phyloP scores from a whole-genome alignment of 2,888 invertebrate genomes.

The Thereva nobilitata region DNA sequence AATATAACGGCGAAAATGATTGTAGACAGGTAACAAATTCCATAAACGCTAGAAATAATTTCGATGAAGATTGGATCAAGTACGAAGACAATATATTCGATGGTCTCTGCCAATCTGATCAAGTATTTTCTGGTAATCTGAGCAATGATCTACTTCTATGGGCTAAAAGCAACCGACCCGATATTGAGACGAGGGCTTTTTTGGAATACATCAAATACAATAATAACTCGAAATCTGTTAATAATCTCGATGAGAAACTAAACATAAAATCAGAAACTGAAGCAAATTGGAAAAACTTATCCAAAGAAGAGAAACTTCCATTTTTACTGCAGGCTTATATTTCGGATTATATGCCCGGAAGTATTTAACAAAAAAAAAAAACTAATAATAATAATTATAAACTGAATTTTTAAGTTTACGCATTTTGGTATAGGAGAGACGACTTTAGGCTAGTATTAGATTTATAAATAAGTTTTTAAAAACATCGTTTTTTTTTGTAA shows the following conservation, averaged over 20 bases:
- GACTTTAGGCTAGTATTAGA: too few species aligned
- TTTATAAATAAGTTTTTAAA: too few species aligned
- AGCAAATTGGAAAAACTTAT: slow-evolving; percentile 35
- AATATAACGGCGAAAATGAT: background rate
- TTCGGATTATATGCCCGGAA: slow-evolving; percentile 36
- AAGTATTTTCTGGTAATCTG: slow-evolving; percentile 28
- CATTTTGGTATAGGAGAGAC: too few species aligned
- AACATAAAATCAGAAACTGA: slow-evolving; percentile 8
- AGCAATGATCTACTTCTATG: slow-evolving; percentile 28
- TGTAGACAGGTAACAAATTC: background rate
- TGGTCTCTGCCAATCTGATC: slow-evolving; percentile 36
- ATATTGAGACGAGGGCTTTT: slow-evolving; percentile 32
- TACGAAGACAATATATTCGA: slow-evolving; percentile 40
- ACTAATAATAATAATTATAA: too few species aligned
- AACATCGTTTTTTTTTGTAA: too few species aligned
- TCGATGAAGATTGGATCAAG: slow-evolving; percentile 15
- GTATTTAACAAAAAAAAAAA: too few species aligned
- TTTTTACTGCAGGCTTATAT: slow-evolving; percentile 40
- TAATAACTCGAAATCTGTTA: background rate
- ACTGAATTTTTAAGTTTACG: too few species aligned
- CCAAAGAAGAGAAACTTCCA: slow-evolving; percentile 38
- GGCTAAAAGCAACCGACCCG: slow-evolving; percentile 33
- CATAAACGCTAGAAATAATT: slow-evolving; percentile 2
- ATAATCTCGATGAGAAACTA: background rate
- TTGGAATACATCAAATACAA: slow-evolving; percentile 32